Base-by-base conservation (phyloP, 2,888 invertebrate species). In the Anarsia innoxiella region DNA sequence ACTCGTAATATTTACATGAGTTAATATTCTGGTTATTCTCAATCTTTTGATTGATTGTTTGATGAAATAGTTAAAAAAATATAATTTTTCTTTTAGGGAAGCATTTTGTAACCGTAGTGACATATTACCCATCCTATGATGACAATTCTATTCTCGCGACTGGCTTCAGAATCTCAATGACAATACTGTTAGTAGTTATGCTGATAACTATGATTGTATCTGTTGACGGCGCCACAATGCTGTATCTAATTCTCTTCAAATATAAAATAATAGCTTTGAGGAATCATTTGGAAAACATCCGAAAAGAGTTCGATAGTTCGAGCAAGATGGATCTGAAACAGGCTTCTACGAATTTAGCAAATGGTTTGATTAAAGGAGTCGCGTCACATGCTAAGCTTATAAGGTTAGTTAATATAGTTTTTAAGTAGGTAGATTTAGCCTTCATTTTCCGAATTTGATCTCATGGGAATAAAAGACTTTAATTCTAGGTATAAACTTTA, bases 231-330 rank as follows among this genome's bases (percentile, higher is more conserved):
- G 66, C 70, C 25, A 68, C 71, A 0, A 62, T 83, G 59, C 48
- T 63, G 1, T 65, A 70, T 35, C 51, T 84, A 9, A 76, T 82
- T 5, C 72, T 78, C 52, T 74, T 66, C 38, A 79, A 79, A 41
- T 79, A 79, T 41, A 84, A 84, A 46, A 72, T 80, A 26, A 72
- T 79, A n/a, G 71, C 78, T 1, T 40, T 84, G 19, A 61, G 66
- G 41, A 46, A 63, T 25, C 82, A 79, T 44, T 79, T 83, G 12
- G 72, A 73, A 42, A 58, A 54, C 4, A 42, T 83, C 27, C 55
- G 57, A 33, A 44, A 49, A 1, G 65, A 76, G 16, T 66, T 72
- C 37, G 53, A 61, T 30, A 50, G 36, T 26, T 49, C 67, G n/a
- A 58, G 56, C 27, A 35, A 48, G 9, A 29, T 40, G 9, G 45